Percentiles rank a stretch among this genome's conserved stretches.
phyloP scores from a whole-genome alignment of 2,888 invertebrate genomes.

The Drosophila tripunctata region DNA sequence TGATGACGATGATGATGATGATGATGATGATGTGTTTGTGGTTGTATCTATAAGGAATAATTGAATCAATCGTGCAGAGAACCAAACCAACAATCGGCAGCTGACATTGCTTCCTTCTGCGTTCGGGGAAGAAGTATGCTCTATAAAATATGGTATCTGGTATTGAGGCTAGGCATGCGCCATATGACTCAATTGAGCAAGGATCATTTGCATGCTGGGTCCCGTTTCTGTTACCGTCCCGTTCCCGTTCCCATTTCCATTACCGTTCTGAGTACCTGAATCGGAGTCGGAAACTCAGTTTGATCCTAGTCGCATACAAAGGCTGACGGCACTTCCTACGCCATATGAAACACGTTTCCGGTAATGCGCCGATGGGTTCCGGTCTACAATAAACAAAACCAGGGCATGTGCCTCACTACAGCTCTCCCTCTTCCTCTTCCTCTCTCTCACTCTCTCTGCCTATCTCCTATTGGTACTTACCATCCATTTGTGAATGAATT shows the following conservation, averaged over 20 bases:
- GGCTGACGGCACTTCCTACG: conserved; percentile 41
- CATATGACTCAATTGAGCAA: conserved; percentile 54
- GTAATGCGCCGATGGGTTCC: conserved; percentile 41
- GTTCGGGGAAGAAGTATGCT: background rate
- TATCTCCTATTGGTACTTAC: background rate
- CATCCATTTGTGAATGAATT: conserved; percentile 38
- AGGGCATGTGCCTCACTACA: conserved; percentile 28
- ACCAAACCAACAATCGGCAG: conserved; percentile 44
- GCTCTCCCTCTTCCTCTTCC: background rate
- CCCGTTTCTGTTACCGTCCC: conserved; percentile 41
- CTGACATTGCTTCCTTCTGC: conserved; percentile 21
- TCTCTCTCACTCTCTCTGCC: background rate
- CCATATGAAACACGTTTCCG: conserved; percentile 64
- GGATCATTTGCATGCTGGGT: conserved; percentile 60
- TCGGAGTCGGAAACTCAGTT: background rate
- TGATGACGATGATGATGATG: too few species aligned
- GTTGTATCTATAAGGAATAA: conserved; percentile 11
- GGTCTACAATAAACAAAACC: conserved; percentile 47
- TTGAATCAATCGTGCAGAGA: conserved; percentile 53
- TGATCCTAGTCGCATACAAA: conserved; percentile 27
- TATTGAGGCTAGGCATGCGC: conserved; percentile 46
- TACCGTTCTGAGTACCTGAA: conserved; percentile 31
- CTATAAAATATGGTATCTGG: too few species aligned
- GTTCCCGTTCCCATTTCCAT: too few species aligned
- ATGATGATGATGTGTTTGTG: too few species aligned